Base-by-base conservation (phyloP, 2,113 vertebrate genomes). In the Cottus gobio region DNA sequence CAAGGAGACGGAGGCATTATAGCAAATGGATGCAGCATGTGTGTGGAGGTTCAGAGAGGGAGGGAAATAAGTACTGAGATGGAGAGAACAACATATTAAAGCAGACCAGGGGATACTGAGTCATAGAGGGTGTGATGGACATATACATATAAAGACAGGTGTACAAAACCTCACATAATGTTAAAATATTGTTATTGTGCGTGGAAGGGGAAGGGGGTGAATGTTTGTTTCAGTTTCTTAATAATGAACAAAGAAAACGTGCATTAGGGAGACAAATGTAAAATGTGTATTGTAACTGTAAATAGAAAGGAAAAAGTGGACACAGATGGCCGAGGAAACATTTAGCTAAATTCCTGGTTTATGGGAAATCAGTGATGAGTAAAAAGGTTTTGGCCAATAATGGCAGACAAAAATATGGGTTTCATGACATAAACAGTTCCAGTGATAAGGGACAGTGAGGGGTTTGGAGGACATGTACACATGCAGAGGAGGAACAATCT, bases 11-110 rank as follows among this genome's bases (percentile, higher is more conserved):
- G 34, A 75, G 39, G 82, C 77, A 82, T 87, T 85, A 67, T 61
- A 77, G 85, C 75, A 90, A 93, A 89, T 89, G 87, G 85, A 81
- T 88, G 77, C 82, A 70, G 84, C 42, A 20, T 70, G 87, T 80
- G 72, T 76, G 83, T 36, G 79, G 82, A 71, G 60, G 73, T 58
- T 66, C 20, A 79, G 68, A 76, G 39, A 75, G 39, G n/a, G 22
- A 83, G 18, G 58, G 30, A 52, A 34, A 48, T 13, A 66, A 15
- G 44, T 36, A 76, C 3, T 20, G 54, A 77, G 77, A 75, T 60
- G 31, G 68, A 80, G 58, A 72, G 36, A 4, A 24, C 31, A 37
- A 31, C 15, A 68, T 31, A 82, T 64, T 48, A 20, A 73, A 70
- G 16, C 31, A 62, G 65, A 68, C 6, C 66, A 18, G 37, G 73